Evolutionary conservation across 2,888 invertebrate species (phyloP).

Genomic region (Pomacea canaliculata): DNA sequence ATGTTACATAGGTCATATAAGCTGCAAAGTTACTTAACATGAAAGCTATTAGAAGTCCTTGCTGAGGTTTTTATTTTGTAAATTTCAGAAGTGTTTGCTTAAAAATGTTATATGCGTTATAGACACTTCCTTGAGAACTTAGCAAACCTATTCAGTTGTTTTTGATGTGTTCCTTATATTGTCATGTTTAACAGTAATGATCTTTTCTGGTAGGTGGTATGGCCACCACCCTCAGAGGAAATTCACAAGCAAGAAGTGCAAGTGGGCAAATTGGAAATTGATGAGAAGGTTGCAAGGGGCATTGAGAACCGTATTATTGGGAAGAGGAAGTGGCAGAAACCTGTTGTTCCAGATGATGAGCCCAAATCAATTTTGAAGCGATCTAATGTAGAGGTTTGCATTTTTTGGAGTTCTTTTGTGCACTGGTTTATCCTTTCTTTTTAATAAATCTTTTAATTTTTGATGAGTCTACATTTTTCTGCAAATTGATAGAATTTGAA

Average conservation of each 20-base stretch:
- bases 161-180: no score
- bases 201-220: constrained; percentile 12
- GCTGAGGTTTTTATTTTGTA: no score
- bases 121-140: no score
- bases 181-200: no score
- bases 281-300: constrained; percentile 57
- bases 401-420: neutral
- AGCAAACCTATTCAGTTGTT: no score
- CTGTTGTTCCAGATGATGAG: constrained; percentile 29
- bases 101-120: no score
- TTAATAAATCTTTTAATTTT: neutral
- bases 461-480: no score
- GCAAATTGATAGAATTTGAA: no score
- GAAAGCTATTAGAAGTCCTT: no score
- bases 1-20: no score
- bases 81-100: no score
- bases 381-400: constrained; percentile 19
- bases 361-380: constrained; percentile 44
- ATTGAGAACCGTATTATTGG: constrained; percentile 48
- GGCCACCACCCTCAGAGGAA: constrained; percentile 21
- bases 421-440: neutral
- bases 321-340: constrained; percentile 44
- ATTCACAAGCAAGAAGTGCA: constrained; percentile 21
- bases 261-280: constrained; percentile 63
- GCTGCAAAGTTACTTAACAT: no score